Base-by-base conservation (phyloP, 2,797 vertebrate genomes). In the Pangasius mekongensis region DNA sequence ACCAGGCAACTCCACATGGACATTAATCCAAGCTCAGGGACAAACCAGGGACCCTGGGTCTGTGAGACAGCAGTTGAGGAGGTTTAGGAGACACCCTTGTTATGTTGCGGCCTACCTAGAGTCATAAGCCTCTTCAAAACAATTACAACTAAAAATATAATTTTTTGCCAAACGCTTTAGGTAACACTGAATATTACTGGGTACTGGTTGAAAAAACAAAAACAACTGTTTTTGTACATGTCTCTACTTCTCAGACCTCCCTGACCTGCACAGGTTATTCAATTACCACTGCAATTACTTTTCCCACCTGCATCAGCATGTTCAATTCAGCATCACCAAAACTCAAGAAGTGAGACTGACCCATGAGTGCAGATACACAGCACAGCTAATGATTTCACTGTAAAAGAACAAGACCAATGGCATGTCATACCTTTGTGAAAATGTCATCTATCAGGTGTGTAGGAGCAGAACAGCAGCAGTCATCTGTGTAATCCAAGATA, bases 371-470 rank as follows among this genome's bases (percentile, higher is more conserved):
- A 33, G 18, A 47, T 54, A 74, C 77, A 62, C 14, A 18, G 27
- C 14, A 43, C 39, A 71, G 85, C 62, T 89, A 80, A 91, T 56
- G 39, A 56, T 82, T 73, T 73, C 33, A 33, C 60, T 64, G 52
- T 36, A 64, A 47, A 60, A 11, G 39, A 77, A 73, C 14, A 33
- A 56, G 33, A 88, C 74, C 58, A 24, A 76, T 81, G 33, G 22
- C 74, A 82, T 67, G 85, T 49, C 83, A n/a, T 74, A 66, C 71
- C 52, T 56, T 83, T 47, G 89, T 69, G 76, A 77, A 88, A 89
- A 78, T 30, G 56, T 81, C 73, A 77, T 87, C 60, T 73, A 39
- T 83, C 86, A 87, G 66, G 14, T 54, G 82, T 36, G 43, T 84
- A 67, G 16, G 33, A 87, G 43, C 47, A 71, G 62, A 67, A 67